Percentiles rank a stretch among this genome's conserved stretches.
These are phyloP conservation scores for Esox lucius DNA, from an alignment of 2,797 vertebrate genomes.

Conservation along the genomic window DNA sequence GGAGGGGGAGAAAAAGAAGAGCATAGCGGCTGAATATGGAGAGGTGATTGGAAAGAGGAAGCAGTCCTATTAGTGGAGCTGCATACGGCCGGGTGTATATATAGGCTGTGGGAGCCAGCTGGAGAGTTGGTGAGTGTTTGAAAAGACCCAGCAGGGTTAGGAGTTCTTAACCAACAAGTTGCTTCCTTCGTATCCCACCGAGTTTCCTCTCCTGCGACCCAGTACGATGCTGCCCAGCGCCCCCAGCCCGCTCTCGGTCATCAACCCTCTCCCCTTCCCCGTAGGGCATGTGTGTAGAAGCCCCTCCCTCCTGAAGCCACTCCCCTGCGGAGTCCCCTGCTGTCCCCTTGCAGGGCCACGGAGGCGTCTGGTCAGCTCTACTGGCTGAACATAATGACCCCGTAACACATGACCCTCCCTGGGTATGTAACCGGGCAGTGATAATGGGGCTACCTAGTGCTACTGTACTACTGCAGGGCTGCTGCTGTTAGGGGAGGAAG, in stretches of 20 bases:
- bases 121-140: neutral
- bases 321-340: too few species aligned
- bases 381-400: too few species aligned
- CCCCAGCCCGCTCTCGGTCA: too few species aligned
- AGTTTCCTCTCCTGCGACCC: neutral
- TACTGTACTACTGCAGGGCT: too few species aligned
- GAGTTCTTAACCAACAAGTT: neutral
- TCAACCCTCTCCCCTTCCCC: too few species aligned
- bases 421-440: neutral
- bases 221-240: too few species aligned
- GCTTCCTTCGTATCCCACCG: neutral
- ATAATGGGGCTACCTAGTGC: too few species aligned
- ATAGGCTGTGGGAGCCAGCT: neutral
- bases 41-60: neutral
- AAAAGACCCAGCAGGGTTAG: neutral
- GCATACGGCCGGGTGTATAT: neutral
- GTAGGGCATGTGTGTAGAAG: too few species aligned
- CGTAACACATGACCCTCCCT: too few species aligned
- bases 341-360: too few species aligned
- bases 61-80: neutral
- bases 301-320: too few species aligned
- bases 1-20: slow-evolving; percentile 5
- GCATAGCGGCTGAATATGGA: neutral
- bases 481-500: slow-evolving; percentile 2
- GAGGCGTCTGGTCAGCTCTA: too few species aligned